phyloP scores from a whole-genome alignment of 2,797 vertebrate genomes.

The Mycteria americana region DNA sequence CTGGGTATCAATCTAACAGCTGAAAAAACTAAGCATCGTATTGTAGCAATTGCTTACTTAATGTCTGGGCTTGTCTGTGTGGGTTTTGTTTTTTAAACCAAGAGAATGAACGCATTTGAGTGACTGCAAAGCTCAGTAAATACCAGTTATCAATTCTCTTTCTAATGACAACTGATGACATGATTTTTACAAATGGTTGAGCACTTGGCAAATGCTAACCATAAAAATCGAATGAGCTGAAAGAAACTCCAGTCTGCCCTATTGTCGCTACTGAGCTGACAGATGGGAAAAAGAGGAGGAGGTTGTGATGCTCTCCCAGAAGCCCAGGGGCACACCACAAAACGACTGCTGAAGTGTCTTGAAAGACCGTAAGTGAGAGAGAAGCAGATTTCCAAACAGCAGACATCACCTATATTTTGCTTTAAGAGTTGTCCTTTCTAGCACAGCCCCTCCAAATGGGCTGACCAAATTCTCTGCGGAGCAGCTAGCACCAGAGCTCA shows the following conservation, averaged over 20 bases:
- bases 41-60: not conserved
- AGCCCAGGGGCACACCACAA: not conserved
- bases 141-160: conserved; percentile 51
- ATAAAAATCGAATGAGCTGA: conserved; percentile 51
- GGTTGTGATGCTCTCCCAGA: conserved; percentile 37
- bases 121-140: conserved; percentile 31
- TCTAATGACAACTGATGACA: conserved; percentile 63
- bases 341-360: conserved; percentile 22
- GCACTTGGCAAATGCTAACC: conserved; percentile 54
- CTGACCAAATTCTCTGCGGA: not conserved
- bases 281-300: conserved; percentile 56
- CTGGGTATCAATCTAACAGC: not conserved
- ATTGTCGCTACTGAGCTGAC: conserved; percentile 28
- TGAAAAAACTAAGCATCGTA: not conserved
- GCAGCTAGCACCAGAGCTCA: not conserved
- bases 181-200: conserved; percentile 63
- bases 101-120: conserved; percentile 12
- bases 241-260: conserved; percentile 44
- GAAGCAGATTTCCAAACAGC: not conserved
- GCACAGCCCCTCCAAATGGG: not conserved
- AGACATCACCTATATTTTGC: not conserved
- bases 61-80: not conserved
- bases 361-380: not conserved
- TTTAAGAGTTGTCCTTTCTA: not conserved
- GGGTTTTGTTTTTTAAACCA: not conserved